Base-by-base conservation (phyloP, 2,888 invertebrate genomes). In the Papilio demoleus region DNA sequence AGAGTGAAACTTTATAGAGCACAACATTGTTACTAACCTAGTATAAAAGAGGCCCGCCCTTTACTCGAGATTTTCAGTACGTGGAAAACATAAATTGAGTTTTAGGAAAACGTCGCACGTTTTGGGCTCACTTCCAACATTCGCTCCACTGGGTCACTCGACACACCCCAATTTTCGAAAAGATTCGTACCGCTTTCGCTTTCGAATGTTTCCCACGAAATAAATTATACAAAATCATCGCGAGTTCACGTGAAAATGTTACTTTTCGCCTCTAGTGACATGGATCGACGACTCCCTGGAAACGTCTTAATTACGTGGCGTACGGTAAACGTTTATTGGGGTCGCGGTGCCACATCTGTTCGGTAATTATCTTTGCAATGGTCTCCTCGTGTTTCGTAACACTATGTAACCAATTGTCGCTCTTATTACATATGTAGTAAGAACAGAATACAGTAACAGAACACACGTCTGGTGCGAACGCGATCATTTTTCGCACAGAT, bases 321-420 rank as follows among this genome's bases (percentile, higher is more conserved):
- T 77, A 76, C 76, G 76, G 76, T 80, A 79, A 66, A 73, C 73
- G 71, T 73, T 72, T 73, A 84, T 79, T 74, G 80, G 77, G 88
- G 81, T 77, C 84, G 74, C 77, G 84, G 75, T 87, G 45, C 88
- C 79, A 87, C 80, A 85, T 88, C 81, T 85, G 88, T 86, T 85
- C 40, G 71, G 71, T 75, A 73, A 77, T 79, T 72, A 75, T 82
- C 78, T 83, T 82, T 80, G 80, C 74, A 73, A 73, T 73, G 74
- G 75, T 72, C 71, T 72, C 70, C 75, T 74, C 70, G 47, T 63
- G 42, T 74, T 70, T 70, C 67, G 66, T 74, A 74, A 65, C 58
- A 62, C 11, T 53, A 24, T 65, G 38, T 67, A 68, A 70, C 38
- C 74, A 74, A 82, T 74, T 82, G 71, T 77, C 73, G 75, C 68